Evolutionary conservation across 1,140 invertebrate species (phyloP).

Genomic region (Orussus abietinus): DNA sequence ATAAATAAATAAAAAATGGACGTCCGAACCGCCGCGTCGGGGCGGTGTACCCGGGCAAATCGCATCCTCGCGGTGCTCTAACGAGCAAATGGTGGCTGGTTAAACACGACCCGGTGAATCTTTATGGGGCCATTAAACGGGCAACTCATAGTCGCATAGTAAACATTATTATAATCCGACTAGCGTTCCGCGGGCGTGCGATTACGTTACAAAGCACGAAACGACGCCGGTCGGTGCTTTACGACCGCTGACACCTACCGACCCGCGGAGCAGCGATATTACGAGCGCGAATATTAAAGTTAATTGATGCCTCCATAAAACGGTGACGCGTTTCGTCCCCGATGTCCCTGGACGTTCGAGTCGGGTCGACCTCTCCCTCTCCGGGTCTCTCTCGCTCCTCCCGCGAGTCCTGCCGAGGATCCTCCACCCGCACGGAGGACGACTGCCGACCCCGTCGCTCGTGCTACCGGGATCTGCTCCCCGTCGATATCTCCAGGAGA

Average conservation of each 20-base stretch:
- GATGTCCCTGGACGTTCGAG: constrained; percentile 31
- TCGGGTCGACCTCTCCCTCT: too few species aligned
- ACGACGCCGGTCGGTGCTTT: constrained; percentile 24
- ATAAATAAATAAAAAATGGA: too few species aligned
- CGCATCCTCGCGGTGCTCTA: constrained; percentile 18
- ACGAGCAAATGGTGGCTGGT: constrained; percentile 23
- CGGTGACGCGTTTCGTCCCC: constrained; percentile 26
- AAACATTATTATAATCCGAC: constrained; percentile 41
- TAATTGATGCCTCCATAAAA: constrained; percentile 47
- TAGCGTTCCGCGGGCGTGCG: constrained; percentile 14
- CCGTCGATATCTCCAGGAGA: too few species aligned
- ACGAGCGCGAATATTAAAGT: constrained; percentile 44
- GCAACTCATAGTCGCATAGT: constrained; percentile 25
- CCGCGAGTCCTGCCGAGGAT: too few species aligned
- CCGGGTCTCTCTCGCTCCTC: too few species aligned
- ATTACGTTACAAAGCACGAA: constrained; percentile 28
- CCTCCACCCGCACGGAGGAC: too few species aligned
- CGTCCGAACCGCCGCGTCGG: too few species aligned
- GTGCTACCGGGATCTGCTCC: too few species aligned
- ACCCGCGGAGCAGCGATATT: constrained; percentile 22
- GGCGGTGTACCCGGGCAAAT: too few species aligned
- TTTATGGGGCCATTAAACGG: constrained; percentile 39
- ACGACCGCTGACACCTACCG: constrained; percentile 38
- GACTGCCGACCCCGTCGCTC: too few species aligned
- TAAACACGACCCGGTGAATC: constrained; percentile 30